Base-by-base conservation (phyloP, 1,140 invertebrate genomes). In the Nixonia krombeini region DNA sequence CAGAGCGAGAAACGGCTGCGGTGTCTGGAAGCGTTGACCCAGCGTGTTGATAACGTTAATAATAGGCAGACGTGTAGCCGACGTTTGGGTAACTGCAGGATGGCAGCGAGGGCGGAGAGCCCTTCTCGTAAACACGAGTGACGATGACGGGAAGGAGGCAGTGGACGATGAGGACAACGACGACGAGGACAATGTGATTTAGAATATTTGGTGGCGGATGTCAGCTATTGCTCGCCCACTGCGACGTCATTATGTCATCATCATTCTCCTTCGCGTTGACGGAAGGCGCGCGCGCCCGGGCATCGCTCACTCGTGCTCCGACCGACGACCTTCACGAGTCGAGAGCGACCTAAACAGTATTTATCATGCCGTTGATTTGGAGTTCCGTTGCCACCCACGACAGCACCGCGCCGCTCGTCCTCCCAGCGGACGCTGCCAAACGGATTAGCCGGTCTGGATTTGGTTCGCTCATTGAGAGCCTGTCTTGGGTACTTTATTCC, bases 221-320 rank as follows among this genome's bases (percentile, higher is more conserved):
- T 84, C 79, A 80, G 80, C 74, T 83, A 84, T 84, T 84, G 82
- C 82, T 83, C 82, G 82, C 82, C 81, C 81, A 84, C 81, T 76
- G 78, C 75, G 81, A 80, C 73, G 82, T 81, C 83, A 84, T 84
- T 84, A 84, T 85, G 82, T 85, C 84, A 83, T 84, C 82, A 84
- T 84, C 78, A 80, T 81, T 82, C 79, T 79, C 76, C 74, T 82
- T 83, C 70, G 78, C 80, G 82, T 81, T 81, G 80, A 84, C 80
- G 80, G 76, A 80, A 83, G 78, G 74, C 80, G 76, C 70, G 78
- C 82, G 78, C 82, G 78, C 79, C 72, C 70, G 72, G 76, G 73
- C 79, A 82, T 82, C 79, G 77, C 66, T 83, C 80, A 79, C 61
- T 70, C 72, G 72, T 59, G 72, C 68, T 74, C 72, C 73, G 71